phyloP scores from a whole-genome alignment of 2,797 vertebrate species.

The Urocyon cinereoargenteus region DNA sequence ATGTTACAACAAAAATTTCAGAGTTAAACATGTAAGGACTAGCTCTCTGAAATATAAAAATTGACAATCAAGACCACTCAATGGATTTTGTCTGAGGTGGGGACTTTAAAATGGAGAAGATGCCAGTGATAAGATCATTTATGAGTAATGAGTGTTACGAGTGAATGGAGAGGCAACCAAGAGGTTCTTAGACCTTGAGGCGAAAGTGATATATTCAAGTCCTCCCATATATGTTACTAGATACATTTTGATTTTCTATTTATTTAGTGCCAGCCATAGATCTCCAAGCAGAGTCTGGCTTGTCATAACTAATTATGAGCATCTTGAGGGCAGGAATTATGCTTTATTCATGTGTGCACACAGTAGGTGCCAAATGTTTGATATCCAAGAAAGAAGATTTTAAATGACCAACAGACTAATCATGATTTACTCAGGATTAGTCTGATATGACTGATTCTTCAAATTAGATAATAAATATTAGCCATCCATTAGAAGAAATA shows the following conservation, averaged over 20 bases:
- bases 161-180: neutral
- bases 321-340: neutral
- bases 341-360: neutral
- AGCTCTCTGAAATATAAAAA: conserved; percentile 1
- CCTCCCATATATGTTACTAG: neutral
- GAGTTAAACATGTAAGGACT: neutral
- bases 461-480: neutral
- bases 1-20: neutral
- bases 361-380: neutral
- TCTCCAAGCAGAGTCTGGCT: neutral
- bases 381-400: neutral
- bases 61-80: neutral
- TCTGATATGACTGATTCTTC: neutral
- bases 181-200: neutral
- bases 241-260: neutral
- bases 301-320: neutral
- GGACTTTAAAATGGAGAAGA: neutral
- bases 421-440: neutral
- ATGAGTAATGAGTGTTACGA: neutral
- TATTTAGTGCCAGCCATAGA: neutral
- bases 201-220: neutral
- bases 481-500: neutral
- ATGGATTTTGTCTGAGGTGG: neutral
- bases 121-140: neutral
- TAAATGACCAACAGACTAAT: neutral